Evolutionary conservation across 2,113 vertebrate species (phyloP).

Genomic region (Oryzias javanicus): DNA sequence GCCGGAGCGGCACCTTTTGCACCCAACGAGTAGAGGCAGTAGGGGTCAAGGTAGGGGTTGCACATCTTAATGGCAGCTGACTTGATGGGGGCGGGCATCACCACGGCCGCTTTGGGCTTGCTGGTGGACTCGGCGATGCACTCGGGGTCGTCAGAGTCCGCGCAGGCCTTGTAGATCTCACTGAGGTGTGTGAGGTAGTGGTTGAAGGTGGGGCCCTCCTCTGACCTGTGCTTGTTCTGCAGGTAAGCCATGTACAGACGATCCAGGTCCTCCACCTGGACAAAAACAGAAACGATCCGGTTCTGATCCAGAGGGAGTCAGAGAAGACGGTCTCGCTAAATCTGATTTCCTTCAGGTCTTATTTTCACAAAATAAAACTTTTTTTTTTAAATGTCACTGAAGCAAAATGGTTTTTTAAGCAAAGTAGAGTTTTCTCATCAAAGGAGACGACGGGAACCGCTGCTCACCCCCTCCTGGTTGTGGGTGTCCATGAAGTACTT

Average conservation of each 20-base stretch:
- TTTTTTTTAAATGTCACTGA: too few relatives aligned
- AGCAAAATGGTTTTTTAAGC: constrained; percentile 1
- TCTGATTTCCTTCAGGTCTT: not conserved
- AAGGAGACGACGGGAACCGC: constrained; percentile 5
- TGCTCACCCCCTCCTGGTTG: constrained; percentile 81
- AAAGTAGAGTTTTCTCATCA: constrained; percentile 15
- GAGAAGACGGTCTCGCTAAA: not conserved
- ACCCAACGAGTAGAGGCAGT: constrained; percentile 64
- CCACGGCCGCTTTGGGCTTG: constrained; percentile 72
- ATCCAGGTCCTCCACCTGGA: constrained; percentile 77
- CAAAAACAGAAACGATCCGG: not conserved
- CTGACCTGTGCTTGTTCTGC: constrained; percentile 78
- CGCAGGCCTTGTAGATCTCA: constrained; percentile 77
- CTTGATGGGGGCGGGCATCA: constrained; percentile 70
- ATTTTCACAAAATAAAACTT: too few relatives aligned
- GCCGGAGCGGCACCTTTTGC: constrained; percentile 34
- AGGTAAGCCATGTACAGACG: constrained; percentile 74
- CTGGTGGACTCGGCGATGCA: constrained; percentile 79
- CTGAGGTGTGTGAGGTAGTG: constrained; percentile 77
- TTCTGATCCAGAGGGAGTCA: not conserved
- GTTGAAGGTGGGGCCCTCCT: constrained; percentile 70
- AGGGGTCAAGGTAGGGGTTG: constrained; percentile 78
- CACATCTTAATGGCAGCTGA: constrained; percentile 64
- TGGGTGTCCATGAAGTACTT: constrained; percentile 75
- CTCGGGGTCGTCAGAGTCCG: constrained; percentile 76